A percentile compares a stretch with the other conserved stretches of the same genome.
These are phyloP conservation scores for Sarcophilus harrisii DNA, from an alignment of 2,797 vertebrate species.

Conservation along the genomic window DNA sequence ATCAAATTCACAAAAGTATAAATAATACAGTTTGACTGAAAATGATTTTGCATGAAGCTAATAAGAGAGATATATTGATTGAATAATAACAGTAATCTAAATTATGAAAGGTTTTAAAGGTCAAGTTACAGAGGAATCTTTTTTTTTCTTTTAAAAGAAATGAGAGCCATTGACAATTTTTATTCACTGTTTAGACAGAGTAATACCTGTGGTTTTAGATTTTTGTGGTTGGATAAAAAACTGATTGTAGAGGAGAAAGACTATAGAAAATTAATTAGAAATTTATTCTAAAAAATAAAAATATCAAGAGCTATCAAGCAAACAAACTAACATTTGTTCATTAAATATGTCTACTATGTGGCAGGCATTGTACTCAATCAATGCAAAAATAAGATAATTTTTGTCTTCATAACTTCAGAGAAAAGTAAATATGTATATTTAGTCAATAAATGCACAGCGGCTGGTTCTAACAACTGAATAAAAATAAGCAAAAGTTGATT, in stretches of 20 bases:
- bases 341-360: background rate
- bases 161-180: too few species aligned
- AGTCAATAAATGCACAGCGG: background rate
- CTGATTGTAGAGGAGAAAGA: background rate
- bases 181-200: too few species aligned
- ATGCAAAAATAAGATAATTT: background rate
- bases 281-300: background rate
- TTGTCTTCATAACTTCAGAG: background rate
- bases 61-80: background rate
- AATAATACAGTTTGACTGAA: background rate
- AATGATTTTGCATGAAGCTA: background rate
- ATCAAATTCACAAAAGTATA: background rate
- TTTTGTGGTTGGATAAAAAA: background rate
- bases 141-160: too few species aligned
- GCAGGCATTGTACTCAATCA: background rate
- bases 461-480: background rate
- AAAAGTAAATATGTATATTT: background rate
- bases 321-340: background rate
- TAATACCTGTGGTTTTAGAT: too few species aligned
- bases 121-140: background rate
- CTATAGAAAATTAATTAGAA: background rate
- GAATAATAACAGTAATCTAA: background rate
- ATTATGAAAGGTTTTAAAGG: background rate
- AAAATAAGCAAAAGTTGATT: too few species aligned
- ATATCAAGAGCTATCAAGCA: background rate